These are phyloP conservation scores for Pegoplata infirma DNA, from an alignment of 2,888 invertebrate species.

Conservation along the genomic window DNA sequence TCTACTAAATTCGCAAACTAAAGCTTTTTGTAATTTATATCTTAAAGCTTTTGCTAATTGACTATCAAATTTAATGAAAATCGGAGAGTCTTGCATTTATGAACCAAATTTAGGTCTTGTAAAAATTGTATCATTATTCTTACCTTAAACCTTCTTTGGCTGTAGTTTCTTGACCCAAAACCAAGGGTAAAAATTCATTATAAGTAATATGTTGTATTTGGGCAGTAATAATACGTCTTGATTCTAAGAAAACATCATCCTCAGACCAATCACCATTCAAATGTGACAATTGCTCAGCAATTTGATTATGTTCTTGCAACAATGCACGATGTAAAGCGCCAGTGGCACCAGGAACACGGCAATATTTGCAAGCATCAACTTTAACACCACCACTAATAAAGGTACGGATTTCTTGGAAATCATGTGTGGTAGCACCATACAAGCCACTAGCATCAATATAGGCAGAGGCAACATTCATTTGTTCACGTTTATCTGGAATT, in stretches of 20 bases:
- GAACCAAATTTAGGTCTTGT: not conserved
- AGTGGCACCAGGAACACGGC: slow-evolving; percentile 82
- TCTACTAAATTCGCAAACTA: too few relatives aligned
- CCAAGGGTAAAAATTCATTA: slow-evolving; percentile 88
- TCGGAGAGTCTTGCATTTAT: too few relatives aligned
- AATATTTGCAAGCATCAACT: slow-evolving; percentile 82
- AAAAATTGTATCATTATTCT: slow-evolving; percentile 65
- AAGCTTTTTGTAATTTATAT: too few relatives aligned
- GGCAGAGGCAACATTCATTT: slow-evolving; percentile 91
- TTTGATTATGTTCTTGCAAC: slow-evolving; percentile 88
- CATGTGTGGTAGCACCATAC: slow-evolving; percentile 86
- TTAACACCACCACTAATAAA: slow-evolving; percentile 86
- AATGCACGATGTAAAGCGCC: slow-evolving; percentile 86
- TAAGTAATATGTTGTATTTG: slow-evolving; percentile 91
- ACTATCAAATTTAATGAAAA: too few relatives aligned
- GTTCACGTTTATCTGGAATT: slow-evolving; percentile 86
- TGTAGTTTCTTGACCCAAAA: slow-evolving; percentile 81
- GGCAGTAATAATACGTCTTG: slow-evolving; percentile 86
- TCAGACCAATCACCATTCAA: slow-evolving; percentile 90
- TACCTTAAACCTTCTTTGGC: slow-evolving; percentile 80
- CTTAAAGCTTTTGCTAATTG: too few relatives aligned
- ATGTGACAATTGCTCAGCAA: slow-evolving; percentile 84
- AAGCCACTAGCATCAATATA: slow-evolving; percentile 91
- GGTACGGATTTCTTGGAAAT: slow-evolving; percentile 84
- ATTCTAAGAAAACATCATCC: slow-evolving; percentile 86